phyloP scores from a whole-genome alignment of 1,140 invertebrate genomes.

The Trichomalopsis sarcophagae region DNA sequence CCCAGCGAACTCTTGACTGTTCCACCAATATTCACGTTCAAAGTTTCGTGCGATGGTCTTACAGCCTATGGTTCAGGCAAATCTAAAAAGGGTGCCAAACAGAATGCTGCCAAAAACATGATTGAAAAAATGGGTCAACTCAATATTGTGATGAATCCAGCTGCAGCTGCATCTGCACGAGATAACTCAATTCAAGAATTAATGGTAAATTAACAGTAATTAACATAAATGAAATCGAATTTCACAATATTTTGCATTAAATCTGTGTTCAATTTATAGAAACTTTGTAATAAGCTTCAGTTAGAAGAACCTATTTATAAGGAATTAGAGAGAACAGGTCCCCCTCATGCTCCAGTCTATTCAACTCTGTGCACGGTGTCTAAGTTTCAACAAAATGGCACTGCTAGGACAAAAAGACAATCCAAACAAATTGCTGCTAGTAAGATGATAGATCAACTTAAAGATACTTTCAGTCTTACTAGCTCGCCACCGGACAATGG shows the following conservation, averaged over 20 bases:
- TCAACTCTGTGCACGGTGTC: background rate
- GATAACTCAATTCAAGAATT: background rate
- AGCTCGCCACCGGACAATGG: background rate
- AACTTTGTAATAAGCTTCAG: background rate
- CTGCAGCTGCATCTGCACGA: too few species aligned
- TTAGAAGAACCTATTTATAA: background rate
- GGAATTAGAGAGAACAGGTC: background rate
- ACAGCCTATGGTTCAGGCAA: background rate
- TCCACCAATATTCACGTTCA: background rate
- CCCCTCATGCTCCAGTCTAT: background rate
- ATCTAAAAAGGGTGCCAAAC: background rate
- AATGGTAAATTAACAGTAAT: background rate
- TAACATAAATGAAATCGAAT: background rate
- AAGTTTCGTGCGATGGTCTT: background rate
- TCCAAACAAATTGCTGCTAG: background rate
- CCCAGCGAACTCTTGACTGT: background rate
- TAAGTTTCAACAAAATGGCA: background rate
- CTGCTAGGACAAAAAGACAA: background rate
- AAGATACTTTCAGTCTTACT: background rate
- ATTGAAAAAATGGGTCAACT: slow-evolving; percentile 1
- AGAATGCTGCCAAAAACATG: background rate
- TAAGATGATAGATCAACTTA: background rate
- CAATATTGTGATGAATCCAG: background rate
- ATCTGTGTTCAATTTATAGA: background rate
- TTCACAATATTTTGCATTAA: background rate